phyloP scores from a whole-genome alignment of 2,113 vertebrate species.

The Nesospiza acunhae region DNA sequence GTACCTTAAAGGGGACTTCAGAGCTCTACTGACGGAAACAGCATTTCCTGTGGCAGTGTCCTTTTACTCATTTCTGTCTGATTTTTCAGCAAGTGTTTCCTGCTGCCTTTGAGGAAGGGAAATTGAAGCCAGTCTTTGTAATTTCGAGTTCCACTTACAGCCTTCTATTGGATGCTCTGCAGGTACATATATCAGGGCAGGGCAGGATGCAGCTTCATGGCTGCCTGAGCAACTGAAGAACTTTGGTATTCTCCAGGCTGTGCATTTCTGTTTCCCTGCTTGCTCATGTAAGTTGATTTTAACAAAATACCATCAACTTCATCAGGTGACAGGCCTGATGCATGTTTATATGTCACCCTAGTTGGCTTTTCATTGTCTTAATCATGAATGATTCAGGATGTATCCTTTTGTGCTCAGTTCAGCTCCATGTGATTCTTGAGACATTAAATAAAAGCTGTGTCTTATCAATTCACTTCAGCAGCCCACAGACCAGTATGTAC shows the following conservation, averaged over 20 bases:
- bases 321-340: neutral
- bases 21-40: neutral
- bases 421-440: neutral
- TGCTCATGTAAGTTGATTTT: neutral
- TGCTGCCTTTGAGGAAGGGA: neutral
- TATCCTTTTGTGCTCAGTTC: neutral
- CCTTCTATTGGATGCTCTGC: neutral
- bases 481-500: neutral
- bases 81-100: neutral
- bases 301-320: neutral
- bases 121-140: neutral
- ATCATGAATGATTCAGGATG: slow-evolving; percentile 20
- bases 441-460: slow-evolving; percentile 31
- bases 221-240: neutral
- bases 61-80: neutral
- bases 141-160: neutral
- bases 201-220: neutral
- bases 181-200: neutral
- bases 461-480: slow-evolving; percentile 31
- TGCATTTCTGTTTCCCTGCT: neutral
- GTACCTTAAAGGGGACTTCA: neutral
- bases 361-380: slow-evolving; percentile 45
- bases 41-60: neutral
- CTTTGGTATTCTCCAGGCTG: neutral
- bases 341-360: neutral